Evolutionary conservation across 1,140 invertebrate genomes (phyloP), one percentile per base, ranked within the genome.

Genomic region (Mercenaria mercenaria): DNA sequence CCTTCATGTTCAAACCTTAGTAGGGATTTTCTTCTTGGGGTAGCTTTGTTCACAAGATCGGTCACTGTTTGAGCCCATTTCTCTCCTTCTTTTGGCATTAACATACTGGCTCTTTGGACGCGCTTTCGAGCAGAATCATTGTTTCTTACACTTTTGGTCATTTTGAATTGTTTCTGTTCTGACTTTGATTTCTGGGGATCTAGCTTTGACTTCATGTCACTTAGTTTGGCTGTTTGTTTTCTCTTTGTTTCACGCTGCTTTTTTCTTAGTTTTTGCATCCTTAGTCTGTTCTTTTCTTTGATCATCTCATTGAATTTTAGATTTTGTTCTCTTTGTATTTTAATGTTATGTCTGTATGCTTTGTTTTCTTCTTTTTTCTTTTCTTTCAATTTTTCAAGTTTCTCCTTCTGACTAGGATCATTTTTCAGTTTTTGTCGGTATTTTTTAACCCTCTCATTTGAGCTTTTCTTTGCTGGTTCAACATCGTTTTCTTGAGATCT

Each of bases 271-370:
- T 77, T 32, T 77, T 47, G 39, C 26, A 29, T 59, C 72, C 69
- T 34, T 26, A 37, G 18, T 76, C 84, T 87, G 41, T 87, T 72
- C 76, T 87, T 87, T 37, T 18, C 84, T 87, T 87, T 87, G 3
- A n/a, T 32, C 84, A 61, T 26, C 23, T 29, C 29, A 32, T 83
- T 41, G 41, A 67, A 18, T 18, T 43, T 69, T 39, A 18, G 20
- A 37, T 83, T 29, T 41, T 59, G 6, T 56, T 80, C 20, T 64
- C 61, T 64, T 32, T 67, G 6, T 39, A 69, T 23, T 43, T 83
- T 83, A 47, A 67, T 18, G 1, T 69, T 37, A 59, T 34, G 32
- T 64, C 67, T 83, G 29, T 83, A 83, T 3, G 18, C 61, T 37
- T 67, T 59, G n/a, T 83, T 67, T 34, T 83, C n/a, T 39, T 15